Conservation (phyloP, 53 echinoderm and acorn worm species). For the Holothuria scabra region DNA sequence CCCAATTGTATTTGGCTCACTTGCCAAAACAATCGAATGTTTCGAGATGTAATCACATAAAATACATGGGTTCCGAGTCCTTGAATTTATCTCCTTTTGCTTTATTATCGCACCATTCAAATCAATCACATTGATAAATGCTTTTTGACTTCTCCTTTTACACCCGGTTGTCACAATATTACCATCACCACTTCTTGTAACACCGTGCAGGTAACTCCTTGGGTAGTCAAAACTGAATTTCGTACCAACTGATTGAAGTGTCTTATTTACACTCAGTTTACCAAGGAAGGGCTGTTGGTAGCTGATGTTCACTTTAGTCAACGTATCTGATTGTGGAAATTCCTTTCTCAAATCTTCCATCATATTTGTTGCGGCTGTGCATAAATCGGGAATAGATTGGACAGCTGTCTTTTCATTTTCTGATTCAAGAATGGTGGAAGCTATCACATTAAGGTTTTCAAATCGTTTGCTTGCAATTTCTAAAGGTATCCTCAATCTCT, state of each 20-base stretch:
- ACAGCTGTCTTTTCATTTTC: not conserved
- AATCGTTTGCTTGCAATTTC: not conserved
- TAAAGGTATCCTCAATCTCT: not conserved
- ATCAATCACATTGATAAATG: slow-evolving; percentile 2
- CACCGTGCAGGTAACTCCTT: not conserved
- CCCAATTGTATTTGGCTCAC: not conserved
- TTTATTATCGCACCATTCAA: not conserved
- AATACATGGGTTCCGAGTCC: not conserved
- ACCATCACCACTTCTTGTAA: not conserved
- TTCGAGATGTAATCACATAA: not conserved
- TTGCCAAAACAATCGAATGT: not conserved
- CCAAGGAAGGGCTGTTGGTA: not conserved
- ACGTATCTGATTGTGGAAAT: not conserved
- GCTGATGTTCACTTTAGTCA: not conserved
- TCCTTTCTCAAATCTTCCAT: not conserved
- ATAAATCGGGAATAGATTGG: not conserved
- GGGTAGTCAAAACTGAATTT: too few relatives aligned
- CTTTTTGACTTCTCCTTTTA: not conserved
- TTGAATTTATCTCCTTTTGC: not conserved
- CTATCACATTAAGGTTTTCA: not conserved
- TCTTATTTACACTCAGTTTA: not conserved
- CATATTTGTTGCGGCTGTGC: not conserved
- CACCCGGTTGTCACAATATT: slow-evolving; percentile 8
- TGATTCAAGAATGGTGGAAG: not conserved
- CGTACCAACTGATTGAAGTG: too few relatives aligned